Conservation (phyloP, 1,140 invertebrate species). For the Calliphora vicina region DNA sequence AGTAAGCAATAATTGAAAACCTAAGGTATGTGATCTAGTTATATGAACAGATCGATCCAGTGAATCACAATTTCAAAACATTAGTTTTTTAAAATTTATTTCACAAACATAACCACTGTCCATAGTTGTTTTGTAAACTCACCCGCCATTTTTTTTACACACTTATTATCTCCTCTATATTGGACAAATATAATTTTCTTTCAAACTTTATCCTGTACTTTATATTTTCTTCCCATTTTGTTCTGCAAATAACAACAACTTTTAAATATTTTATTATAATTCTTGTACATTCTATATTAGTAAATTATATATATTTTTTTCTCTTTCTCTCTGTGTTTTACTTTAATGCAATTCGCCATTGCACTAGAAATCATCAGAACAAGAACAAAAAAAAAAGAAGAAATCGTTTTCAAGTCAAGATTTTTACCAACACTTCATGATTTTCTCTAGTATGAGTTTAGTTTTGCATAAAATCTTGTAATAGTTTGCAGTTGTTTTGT, state of each 20-base stretch:
- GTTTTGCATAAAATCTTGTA: constrained; percentile 21
- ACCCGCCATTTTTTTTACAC: too few species aligned
- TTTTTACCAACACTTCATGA: constrained; percentile 28
- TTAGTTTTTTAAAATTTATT: too few species aligned
- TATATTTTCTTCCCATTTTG: background rate
- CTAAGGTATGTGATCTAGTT: too few species aligned
- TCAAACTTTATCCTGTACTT: constrained; percentile 24
- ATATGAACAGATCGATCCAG: too few species aligned
- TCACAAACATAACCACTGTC: too few species aligned
- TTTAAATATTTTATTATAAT: constrained; percentile 30
- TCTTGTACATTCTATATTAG: background rate
- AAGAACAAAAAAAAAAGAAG: too few species aligned
- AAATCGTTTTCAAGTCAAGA: constrained; percentile 14
- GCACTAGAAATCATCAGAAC: background rate
- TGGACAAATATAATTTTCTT: constrained; percentile 22
- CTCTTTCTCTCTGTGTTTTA: background rate
- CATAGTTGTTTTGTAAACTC: too few species aligned
- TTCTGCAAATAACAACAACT: background rate
- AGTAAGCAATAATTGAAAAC: too few species aligned
- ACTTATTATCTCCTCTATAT: background rate
- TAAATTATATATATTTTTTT: background rate
- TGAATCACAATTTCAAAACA: too few species aligned
- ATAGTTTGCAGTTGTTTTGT: background rate
- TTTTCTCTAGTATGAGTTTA: background rate
- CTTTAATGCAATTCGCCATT: background rate